Conservation (phyloP, 2,888 invertebrate species). For the Dichetophora obliterata region DNA sequence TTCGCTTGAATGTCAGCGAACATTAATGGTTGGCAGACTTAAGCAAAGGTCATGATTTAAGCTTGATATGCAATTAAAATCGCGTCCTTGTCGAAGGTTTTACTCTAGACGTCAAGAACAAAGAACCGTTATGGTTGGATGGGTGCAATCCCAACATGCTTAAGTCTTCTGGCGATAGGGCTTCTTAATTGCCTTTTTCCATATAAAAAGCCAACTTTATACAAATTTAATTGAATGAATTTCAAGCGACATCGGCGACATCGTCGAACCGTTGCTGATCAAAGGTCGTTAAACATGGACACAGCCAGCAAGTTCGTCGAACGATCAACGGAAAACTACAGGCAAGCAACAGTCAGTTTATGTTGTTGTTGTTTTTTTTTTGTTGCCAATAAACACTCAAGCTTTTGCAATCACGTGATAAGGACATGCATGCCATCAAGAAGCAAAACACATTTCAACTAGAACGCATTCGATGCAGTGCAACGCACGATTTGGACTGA, state of each 20-base stretch:
- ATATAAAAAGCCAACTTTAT: too few species aligned
- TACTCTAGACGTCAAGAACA: background rate
- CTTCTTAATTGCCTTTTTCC: too few species aligned
- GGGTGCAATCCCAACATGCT: background rate
- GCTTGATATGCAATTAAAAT: too few species aligned
- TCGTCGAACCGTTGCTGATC: background rate
- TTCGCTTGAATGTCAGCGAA: too few species aligned
- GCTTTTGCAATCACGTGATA: constrained; percentile 22
- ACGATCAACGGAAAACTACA: background rate
- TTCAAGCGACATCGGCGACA: too few species aligned
- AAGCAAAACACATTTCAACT: background rate
- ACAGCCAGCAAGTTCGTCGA: background rate
- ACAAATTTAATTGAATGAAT: too few species aligned
- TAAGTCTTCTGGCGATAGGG: background rate
- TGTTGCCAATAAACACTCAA: background rate
- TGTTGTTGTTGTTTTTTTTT: background rate
- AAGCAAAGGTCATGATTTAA: too few species aligned
- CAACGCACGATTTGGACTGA: constrained; percentile 24
- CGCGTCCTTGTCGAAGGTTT: background rate
- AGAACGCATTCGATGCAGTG: background rate
- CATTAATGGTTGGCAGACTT: too few species aligned
- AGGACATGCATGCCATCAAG: constrained; percentile 9
- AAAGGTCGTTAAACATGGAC: constrained; percentile 15
- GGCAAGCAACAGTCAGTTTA: background rate
- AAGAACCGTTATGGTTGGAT: background rate